phyloP scores from a whole-genome alignment of 2,113 vertebrate genomes.

The Egretta garzetta region DNA sequence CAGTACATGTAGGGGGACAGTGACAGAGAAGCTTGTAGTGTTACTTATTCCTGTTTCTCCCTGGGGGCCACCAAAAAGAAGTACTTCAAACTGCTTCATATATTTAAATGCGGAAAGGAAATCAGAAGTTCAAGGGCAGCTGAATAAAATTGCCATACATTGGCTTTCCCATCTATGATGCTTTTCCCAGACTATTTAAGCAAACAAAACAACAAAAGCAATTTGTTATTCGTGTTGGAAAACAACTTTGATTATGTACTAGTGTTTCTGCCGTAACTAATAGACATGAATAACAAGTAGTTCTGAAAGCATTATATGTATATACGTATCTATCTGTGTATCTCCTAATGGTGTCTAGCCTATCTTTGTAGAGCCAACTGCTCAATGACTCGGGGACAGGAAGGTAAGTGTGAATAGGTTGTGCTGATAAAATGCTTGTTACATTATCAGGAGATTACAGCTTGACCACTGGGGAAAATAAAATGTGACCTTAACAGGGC shows the following conservation, averaged over 20 bases:
- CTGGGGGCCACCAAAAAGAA: not conserved
- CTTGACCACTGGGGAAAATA: not conserved
- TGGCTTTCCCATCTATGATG: fast-evolving
- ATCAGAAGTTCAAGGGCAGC: not conserved
- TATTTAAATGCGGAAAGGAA: not conserved
- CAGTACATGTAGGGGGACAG: fast-evolving
- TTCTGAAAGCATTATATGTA: not conserved
- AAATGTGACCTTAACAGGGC: fast-evolving
- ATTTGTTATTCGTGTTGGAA: not conserved
- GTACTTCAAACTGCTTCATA: not conserved
- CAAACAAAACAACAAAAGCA: not conserved
- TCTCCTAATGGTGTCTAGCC: not conserved
- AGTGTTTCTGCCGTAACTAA: not conserved
- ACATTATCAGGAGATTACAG: not conserved
- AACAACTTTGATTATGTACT: not conserved
- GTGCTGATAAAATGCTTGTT: not conserved
- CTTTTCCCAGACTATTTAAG: not conserved
- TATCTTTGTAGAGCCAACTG: not conserved
- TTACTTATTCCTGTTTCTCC: not conserved
- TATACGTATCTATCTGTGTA: not conserved
- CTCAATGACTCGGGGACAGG: not conserved
- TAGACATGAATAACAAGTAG: not conserved
- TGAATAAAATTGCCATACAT: not conserved
- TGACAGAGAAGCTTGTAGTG: fast-evolving
- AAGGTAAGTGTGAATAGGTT: fast-evolving